Base-by-base conservation (phyloP, 2,797 vertebrate genomes). In the Varecia variegata region DNA sequence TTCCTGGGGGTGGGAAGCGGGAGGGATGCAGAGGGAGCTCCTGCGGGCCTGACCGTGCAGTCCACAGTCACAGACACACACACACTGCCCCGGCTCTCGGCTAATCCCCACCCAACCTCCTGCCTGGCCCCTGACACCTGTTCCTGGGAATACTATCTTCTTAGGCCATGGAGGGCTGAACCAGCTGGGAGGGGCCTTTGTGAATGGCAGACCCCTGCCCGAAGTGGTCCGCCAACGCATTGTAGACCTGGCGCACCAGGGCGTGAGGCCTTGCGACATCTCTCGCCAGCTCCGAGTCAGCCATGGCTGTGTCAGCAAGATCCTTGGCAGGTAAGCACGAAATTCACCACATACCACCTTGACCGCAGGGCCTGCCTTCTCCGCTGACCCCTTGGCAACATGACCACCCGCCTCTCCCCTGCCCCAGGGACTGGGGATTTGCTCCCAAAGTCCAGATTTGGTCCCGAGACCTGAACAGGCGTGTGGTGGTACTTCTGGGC, bases 221-320 rank as follows among this genome's bases (percentile, higher is more conserved):
- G 99, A 99, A 97, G 99, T 99, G 97, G 99, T 99, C 97, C 99
- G 99, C 79, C 99, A 99, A 97, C 99, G 99, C 96, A 99, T 99
- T 1, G 99, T 99, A 96, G 99, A 99, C 98, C 99, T 99, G 98
- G 99, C 99, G 47, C 99, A 99, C 97, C 99, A 99, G 97, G 99
- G 99, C 0, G 99, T 99, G 4, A 98, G 99, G 71, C 99, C 99
- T 80, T 99, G 99, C 3, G 99, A 99, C 98, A 99, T 99, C 98
- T 99, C 99, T 18, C 98, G 99, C 32, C 99, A 99, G 98, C 99
- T 99, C 60, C 96, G 99, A 1, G 99, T 99, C 98, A 99, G 99
- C 97, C 99, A 99, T 79, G 99, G 99, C 95, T 99, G 99, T 17
- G 99, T 99, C 98, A 99, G 99, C 99, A 99, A 99, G 98, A 99